These are phyloP conservation scores for Zootermopsis nevadensis DNA, from an alignment of 2,888 invertebrate genomes.

Conservation along the genomic window DNA sequence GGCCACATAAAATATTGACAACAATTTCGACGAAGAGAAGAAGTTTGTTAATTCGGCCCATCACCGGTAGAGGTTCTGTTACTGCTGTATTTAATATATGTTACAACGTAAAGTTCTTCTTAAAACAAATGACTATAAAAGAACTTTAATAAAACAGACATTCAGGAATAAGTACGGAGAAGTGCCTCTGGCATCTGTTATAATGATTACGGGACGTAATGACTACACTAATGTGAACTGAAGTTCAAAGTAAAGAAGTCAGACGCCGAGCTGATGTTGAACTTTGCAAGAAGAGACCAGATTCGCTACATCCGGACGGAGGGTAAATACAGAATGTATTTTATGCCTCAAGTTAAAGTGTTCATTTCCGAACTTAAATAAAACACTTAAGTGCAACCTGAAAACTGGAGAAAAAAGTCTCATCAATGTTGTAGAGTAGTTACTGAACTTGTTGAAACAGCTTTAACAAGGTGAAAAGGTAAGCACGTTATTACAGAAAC, in stretches of 20 bases:
- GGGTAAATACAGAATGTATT: not conserved
- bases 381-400: slow-evolving; percentile 7
- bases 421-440: not conserved
- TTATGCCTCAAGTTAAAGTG: not conserved
- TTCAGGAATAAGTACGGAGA: not conserved
- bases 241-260: not conserved
- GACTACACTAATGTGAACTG: not conserved
- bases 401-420: not conserved
- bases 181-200: not conserved
- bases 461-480: not conserved
- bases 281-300: not conserved
- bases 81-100: slow-evolving; percentile 33
- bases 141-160: slow-evolving; percentile 17
- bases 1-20: not conserved
- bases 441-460: not conserved
- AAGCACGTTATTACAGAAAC: not conserved
- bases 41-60: not conserved
- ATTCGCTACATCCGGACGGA: not conserved
- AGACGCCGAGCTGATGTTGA: not conserved
- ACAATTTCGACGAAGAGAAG: not conserved
- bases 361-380: not conserved
- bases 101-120: slow-evolving; percentile 5
- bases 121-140: slow-evolving; percentile 30
- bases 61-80: not conserved
- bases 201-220: not conserved